A percentile compares a stretch with the other conserved stretches of the same genome.
phyloP scores from a whole-genome alignment of 2,797 vertebrate genomes.

The Enteromius mattozi region DNA sequence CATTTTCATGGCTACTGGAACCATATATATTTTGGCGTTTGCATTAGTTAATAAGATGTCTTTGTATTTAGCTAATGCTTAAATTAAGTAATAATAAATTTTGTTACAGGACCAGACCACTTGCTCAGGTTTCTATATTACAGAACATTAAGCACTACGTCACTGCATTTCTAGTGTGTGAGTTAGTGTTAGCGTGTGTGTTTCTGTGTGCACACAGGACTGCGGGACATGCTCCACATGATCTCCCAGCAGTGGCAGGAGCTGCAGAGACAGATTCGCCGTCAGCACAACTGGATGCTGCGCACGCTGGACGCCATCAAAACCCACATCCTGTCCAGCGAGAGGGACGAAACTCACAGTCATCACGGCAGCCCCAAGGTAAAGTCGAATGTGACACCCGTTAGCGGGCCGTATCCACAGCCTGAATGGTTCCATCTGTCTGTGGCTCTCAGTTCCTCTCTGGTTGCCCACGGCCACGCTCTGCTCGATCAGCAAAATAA shows the following conservation, averaged over 20 bases:
- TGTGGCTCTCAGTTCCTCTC: conserved; percentile 28
- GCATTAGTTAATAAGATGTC: neutral
- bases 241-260: conserved; percentile 95
- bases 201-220: conserved; percentile 77
- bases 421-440: conserved; percentile 64
- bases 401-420: conserved; percentile 78
- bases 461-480: conserved; percentile 77
- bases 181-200: conserved; percentile 9
- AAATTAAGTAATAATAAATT: neutral
- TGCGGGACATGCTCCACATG: conserved; percentile 95
- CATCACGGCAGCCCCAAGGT: conserved; percentile 82
- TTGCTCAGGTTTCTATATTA: neutral
- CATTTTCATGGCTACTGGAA: no score
- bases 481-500: conserved; percentile 81
- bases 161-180: neutral
- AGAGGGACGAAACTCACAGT: conserved; percentile 74
- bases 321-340: conserved; percentile 87
- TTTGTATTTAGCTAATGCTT: neutral
- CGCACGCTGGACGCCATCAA: conserved; percentile 91
- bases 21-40: no score
- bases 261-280: conserved; percentile 95
- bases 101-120: neutral
- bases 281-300: conserved; percentile 97
- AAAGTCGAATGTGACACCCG: conserved; percentile 58
- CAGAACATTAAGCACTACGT: neutral